A percentile compares a stretch with the other conserved stretches of the same genome.
Conservation (phyloP, 2,797 vertebrate species). For the Xerus rutilus region DNA sequence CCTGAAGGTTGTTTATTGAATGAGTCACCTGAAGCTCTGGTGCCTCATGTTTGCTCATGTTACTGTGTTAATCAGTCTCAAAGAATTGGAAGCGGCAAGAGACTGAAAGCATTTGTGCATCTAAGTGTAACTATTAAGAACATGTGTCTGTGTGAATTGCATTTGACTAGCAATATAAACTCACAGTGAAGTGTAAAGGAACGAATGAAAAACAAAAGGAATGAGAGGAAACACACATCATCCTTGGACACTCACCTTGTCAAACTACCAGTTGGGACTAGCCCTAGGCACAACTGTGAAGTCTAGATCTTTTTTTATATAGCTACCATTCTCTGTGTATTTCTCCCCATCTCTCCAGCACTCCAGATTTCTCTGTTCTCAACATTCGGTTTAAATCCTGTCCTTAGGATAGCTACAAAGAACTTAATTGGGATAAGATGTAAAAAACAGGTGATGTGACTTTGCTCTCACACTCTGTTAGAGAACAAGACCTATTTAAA, state of each 20-base stretch:
- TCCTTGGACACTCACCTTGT: not conserved
- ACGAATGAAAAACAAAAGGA: not conserved
- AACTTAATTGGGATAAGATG: not conserved
- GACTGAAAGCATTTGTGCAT: not conserved
- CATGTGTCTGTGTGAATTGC: not conserved
- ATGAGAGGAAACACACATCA: not conserved
- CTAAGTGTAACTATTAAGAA: not conserved
- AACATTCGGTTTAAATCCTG: not conserved
- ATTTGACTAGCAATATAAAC: not conserved
- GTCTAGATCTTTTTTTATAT: not conserved
- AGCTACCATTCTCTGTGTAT: not conserved
- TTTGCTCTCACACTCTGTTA: slow-evolving; percentile 6
- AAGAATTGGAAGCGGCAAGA: not conserved
- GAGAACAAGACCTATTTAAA: not conserved
- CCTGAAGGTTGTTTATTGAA: slow-evolving; percentile 33
- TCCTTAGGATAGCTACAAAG: not conserved
- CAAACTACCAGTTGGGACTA: not conserved
- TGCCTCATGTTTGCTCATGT: not conserved
- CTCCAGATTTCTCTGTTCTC: not conserved
- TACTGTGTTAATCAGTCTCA: slow-evolving; percentile 13
- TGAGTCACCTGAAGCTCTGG: slow-evolving; percentile 4
- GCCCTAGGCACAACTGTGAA: not conserved
- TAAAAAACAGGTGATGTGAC: not conserved
- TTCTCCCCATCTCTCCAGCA: not conserved
- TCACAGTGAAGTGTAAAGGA: not conserved